Evolutionary conservation across 2,113 vertebrate genomes (phyloP), one percentile per base, ranked within the genome.

Genomic region (Panurus biarmicus): DNA sequence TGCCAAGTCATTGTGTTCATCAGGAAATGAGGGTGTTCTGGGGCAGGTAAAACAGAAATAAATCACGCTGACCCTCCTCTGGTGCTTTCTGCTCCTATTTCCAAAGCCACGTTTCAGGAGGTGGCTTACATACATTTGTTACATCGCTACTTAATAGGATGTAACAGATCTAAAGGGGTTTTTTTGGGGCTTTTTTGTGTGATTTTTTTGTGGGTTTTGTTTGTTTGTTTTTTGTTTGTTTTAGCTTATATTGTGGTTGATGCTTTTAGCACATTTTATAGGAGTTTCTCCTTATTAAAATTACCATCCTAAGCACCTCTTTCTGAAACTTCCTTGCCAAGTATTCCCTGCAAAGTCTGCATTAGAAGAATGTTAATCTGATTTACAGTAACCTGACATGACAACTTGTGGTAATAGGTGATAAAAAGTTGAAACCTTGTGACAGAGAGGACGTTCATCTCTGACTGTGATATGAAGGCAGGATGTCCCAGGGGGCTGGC

Each of bases 1-100:
- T 95, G 93, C 91, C 93, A 96, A 96, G 95, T 64, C 87, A 96
- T 96, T 97, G 93, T 96, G 64, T 89, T 96, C 69, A 11, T 48
- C 85, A 91, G 91, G 93, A 96, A 96, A 89, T 72, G 61, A 94
- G 93, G 85, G 76, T 51, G 87, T 81, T 64, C 90, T 88, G 81
- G 85, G 92, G 79, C 88, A 96, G 90, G 90, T 96, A 92, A 86
- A 90, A 70, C 65, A 94, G 54, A 91, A 94, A 91, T 94, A 92
- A 88, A 89, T 93, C 91, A 75, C 0, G 0, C 65, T 83, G 51
- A 90, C 94, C 86, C 76, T 90, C 69, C 51, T 67, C 65, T 14
- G 7, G 14, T 86, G 48, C 57, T 90, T 87, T 74, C 53, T 85
- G 40, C 85, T 94, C 14, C 0, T 71, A 31, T 74, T 93, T 94